phyloP scores from a whole-genome alignment of 2,888 invertebrate species.

The Stenichneumon culpator region DNA sequence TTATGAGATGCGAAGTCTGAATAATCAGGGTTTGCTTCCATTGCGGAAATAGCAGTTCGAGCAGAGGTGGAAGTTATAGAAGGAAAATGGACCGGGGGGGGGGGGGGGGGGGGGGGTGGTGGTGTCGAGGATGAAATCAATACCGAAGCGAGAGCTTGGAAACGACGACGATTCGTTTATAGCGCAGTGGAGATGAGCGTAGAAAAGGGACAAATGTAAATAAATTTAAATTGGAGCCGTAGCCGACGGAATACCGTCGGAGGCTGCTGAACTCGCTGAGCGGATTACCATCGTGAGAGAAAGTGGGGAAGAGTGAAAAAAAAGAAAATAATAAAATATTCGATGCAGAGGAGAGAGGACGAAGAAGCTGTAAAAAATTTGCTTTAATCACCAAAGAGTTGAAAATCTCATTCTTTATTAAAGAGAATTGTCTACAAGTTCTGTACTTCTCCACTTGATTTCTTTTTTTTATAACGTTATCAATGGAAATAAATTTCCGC shows the following conservation, averaged over 20 bases:
- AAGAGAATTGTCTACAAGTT: not conserved
- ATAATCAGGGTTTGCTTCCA: constrained; percentile 23
- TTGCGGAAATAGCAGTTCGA: constrained; percentile 35
- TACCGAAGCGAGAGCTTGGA: constrained; percentile 70
- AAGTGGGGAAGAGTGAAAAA: constrained; percentile 22
- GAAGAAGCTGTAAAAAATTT: constrained; percentile 69
- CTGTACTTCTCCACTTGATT: not conserved
- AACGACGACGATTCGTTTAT: constrained; percentile 68
- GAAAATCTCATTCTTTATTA: constrained; percentile 68
- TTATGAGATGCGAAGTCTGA: not conserved
- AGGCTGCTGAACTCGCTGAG: constrained; percentile 73
- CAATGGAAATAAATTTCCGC: not conserved
- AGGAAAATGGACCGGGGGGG: constrained; percentile 65
- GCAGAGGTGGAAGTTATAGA: constrained; percentile 36
- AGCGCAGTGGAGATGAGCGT: constrained; percentile 72
- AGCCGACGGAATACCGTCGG: constrained; percentile 55
- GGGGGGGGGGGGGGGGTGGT: not conserved
- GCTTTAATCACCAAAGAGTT: constrained; percentile 77
- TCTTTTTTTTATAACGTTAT: not conserved
- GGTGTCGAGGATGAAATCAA: constrained; percentile 76
- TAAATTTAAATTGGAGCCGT: constrained; percentile 79
- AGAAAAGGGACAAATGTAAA: constrained; percentile 80
- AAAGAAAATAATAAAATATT: constrained; percentile 28
- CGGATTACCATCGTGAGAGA: constrained; percentile 73
- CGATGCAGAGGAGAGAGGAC: not conserved